Percentiles rank a stretch among this genome's conserved stretches.
Conservation (phyloP, 1,140 invertebrate genomes). For the Drosophila neocordata region DNA sequence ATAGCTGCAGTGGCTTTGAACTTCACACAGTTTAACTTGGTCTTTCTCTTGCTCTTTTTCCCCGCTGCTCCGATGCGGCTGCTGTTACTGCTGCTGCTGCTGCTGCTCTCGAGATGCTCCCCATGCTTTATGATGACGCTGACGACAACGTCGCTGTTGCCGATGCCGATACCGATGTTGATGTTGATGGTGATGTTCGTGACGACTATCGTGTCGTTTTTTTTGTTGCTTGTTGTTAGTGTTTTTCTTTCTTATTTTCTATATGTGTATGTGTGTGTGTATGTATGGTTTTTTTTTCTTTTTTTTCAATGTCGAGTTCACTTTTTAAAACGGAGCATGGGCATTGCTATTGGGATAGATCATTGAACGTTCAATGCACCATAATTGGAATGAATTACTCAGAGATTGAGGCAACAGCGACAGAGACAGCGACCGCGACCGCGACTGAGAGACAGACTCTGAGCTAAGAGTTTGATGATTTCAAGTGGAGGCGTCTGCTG, state of each 20-base stretch:
- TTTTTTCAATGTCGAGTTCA: constrained; percentile 79
- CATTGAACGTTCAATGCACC: constrained; percentile 76
- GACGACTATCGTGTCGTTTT: constrained; percentile 7
- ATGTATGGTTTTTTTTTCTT: constrained; percentile 29
- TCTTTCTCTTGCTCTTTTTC: constrained; percentile 23
- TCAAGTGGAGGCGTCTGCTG: constrained; percentile 72
- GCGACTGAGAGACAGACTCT: not conserved
- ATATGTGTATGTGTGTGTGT: constrained; percentile 2
- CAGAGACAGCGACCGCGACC: not conserved
- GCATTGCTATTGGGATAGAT: constrained; percentile 70
- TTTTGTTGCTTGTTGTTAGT: not conserved
- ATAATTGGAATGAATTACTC: constrained; percentile 35
- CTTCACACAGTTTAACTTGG: constrained; percentile 68
- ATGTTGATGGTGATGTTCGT: not conserved
- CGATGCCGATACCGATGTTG: not conserved
- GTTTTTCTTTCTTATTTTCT: constrained; percentile 21
- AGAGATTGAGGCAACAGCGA: not conserved
- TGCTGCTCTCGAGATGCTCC: not conserved
- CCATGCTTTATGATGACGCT: not conserved
- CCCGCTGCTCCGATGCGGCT: constrained; percentile 3
- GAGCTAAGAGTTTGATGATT: constrained; percentile 15
- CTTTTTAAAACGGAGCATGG: constrained; percentile 69
- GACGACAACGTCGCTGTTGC: not conserved
- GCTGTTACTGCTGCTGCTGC: constrained; percentile 6
- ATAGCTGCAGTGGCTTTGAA: constrained; percentile 74